Evolutionary conservation across 2,888 invertebrate genomes (phyloP).

Genomic region (Cheilosia soror): DNA sequence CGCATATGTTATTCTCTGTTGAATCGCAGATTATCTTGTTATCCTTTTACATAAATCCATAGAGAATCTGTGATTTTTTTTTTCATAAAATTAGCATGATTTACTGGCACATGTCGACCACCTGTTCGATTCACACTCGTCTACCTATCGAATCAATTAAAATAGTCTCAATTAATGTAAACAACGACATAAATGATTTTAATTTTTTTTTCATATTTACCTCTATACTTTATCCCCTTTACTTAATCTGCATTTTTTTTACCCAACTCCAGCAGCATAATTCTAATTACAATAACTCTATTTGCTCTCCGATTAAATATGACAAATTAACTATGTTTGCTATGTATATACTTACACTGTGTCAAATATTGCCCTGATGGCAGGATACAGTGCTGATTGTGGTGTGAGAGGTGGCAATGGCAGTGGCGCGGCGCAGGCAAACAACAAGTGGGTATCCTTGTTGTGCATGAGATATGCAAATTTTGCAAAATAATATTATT

Average conservation of each 20-base stretch:
- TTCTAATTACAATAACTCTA: constrained; percentile 69
- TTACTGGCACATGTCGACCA: constrained; percentile 8
- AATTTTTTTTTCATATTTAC: too few species aligned
- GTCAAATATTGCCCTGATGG: constrained; percentile 23
- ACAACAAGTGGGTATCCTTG: constrained; percentile 72
- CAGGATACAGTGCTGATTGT: constrained; percentile 28
- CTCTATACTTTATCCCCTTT: too few species aligned
- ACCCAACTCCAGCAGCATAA: constrained; percentile 21
- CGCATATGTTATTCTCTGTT: not conserved
- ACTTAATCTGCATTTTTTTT: not conserved
- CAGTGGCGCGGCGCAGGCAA: constrained; percentile 12
- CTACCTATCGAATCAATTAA: not conserved
- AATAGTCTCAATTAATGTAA: not conserved
- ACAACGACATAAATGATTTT: too few species aligned
- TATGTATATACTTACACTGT: not conserved
- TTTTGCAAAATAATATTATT: constrained; percentile 74
- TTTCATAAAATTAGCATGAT: constrained; percentile 7
- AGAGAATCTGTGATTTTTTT: not conserved
- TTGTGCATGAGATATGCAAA: constrained; percentile 70
- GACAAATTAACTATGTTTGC: constrained; percentile 66
- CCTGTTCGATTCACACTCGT: constrained; percentile 31
- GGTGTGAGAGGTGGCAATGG: constrained; percentile 5
- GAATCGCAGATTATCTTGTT: not conserved
- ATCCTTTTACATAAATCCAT: not conserved
- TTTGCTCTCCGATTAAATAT: constrained; percentile 69